Percentiles rank a stretch among this genome's conserved stretches.
Evolutionary conservation across 1,140 invertebrate species (phyloP).

Genomic region (Dendrolimus kikuchii): DNA sequence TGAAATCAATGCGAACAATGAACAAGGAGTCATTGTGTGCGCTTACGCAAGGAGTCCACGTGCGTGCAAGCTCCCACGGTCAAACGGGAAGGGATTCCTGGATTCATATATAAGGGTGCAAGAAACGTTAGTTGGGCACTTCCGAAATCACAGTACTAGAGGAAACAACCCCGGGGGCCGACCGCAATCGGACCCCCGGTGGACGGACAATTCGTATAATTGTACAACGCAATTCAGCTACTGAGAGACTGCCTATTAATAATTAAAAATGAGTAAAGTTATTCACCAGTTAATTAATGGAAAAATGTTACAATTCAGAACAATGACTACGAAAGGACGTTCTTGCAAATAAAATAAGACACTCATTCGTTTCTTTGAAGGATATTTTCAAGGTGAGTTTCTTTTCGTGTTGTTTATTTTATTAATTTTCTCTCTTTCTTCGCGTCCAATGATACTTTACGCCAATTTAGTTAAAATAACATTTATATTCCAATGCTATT

Average conservation of each 20-base stretch:
- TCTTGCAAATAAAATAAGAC: too few relatives aligned
- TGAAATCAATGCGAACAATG: conserved; percentile 54
- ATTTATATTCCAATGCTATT: too few relatives aligned
- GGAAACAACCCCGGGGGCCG: conserved; percentile 47
- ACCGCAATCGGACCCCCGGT: conserved; percentile 30
- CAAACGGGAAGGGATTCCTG: conserved; percentile 35
- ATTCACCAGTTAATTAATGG: conserved; percentile 41
- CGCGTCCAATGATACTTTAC: too few relatives aligned
- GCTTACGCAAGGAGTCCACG: conserved; percentile 60
- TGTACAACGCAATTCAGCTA: conserved; percentile 9
- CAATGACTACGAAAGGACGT: neutral
- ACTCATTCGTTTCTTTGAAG: too few relatives aligned
- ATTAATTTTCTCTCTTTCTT: too few relatives aligned
- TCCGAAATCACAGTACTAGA: conserved; percentile 36
- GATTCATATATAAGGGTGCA: conserved; percentile 50
- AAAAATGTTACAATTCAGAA: conserved; percentile 2
- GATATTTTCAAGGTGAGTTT: too few relatives aligned
- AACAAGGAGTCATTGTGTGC: conserved; percentile 56
- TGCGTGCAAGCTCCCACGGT: conserved; percentile 60
- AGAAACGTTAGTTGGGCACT: conserved; percentile 30
- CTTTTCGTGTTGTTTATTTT: too few relatives aligned
- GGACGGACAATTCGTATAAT: conserved; percentile 5
- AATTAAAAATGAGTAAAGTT: conserved; percentile 38
- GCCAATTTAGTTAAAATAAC: too few relatives aligned
- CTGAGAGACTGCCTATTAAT: conserved; percentile 39